These are phyloP conservation scores for Bombylius discolor DNA, from an alignment of 2,888 invertebrate genomes.

Conservation along the genomic window DNA sequence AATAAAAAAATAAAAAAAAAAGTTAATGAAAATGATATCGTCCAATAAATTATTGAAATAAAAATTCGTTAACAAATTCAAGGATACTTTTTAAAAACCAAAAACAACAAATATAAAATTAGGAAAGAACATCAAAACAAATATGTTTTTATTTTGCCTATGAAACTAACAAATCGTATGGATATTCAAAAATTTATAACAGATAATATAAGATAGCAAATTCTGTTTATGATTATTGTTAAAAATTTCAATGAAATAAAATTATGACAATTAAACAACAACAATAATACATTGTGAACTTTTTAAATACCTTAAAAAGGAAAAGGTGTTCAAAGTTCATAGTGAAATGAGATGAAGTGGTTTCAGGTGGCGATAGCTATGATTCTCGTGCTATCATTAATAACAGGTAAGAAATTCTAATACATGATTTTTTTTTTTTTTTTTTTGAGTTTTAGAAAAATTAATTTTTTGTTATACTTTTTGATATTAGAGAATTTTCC, in stretches of 20 bases:
- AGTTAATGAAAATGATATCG: no score
- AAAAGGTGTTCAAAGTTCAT: conserved; percentile 21
- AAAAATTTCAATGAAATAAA: not conserved
- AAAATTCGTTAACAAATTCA: no score
- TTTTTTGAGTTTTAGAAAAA: no score
- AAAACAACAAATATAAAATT: no score
- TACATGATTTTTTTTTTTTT: no score
- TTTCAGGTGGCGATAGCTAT: conserved; percentile 38
- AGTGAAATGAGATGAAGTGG: conserved; percentile 40
- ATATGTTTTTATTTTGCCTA: not conserved
- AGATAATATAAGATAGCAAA: conserved; percentile 3
- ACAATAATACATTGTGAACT: conserved; percentile 4
- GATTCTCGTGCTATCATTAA: conserved; percentile 38
- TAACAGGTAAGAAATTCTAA: conserved; percentile 29
- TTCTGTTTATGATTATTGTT: not conserved
- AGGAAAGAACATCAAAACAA: no score
- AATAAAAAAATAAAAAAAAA: no score
- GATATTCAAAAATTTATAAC: not conserved
- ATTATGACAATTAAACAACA: not conserved
- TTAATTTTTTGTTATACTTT: no score
- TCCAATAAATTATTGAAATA: no score
- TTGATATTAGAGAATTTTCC: no score
- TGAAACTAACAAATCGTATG: not conserved
- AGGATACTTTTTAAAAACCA: no score
- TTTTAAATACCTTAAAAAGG: conserved; percentile 3